phyloP scores from a whole-genome alignment of 2,797 vertebrate genomes.

The Dromococcyx pavoninus region DNA sequence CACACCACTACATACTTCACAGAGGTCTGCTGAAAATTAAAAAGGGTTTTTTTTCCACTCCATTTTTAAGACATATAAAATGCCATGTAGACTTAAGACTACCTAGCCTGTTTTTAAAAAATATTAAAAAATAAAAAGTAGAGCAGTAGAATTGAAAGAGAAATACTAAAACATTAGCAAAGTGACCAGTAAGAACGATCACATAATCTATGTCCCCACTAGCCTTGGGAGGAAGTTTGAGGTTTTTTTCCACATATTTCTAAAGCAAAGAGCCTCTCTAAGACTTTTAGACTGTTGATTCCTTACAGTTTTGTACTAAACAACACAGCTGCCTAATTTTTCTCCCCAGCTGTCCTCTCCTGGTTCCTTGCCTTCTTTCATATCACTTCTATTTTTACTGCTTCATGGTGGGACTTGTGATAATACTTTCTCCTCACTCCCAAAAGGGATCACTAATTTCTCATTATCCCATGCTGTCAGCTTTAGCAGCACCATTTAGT shows the following conservation, averaged over 20 bases:
- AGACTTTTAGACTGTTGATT: neutral
- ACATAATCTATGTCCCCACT: neutral
- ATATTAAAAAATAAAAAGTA: neutral
- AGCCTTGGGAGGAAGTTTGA: neutral
- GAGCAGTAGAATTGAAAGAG: neutral
- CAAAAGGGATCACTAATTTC: neutral
- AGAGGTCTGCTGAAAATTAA: neutral
- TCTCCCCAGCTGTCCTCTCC: neutral
- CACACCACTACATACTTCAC: neutral
- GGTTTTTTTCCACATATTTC: neutral
- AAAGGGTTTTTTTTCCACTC: fast-evolving
- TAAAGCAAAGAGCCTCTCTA: neutral
- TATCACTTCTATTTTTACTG: neutral
- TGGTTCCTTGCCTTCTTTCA: neutral
- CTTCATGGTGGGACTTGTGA: neutral
- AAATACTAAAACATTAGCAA: neutral
- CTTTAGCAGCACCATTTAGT: neutral
- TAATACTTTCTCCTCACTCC: neutral
- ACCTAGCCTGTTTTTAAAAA: neutral
- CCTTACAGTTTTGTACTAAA: neutral
- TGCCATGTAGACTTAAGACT: neutral
- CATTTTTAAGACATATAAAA: neutral
- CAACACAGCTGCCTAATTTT: neutral
- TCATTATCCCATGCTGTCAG: neutral
- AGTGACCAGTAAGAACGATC: neutral